Percentiles rank a stretch among this genome's conserved stretches.
Evolutionary conservation across 1,140 invertebrate genomes (phyloP).

Genomic region (Pantala flavescens): DNA sequence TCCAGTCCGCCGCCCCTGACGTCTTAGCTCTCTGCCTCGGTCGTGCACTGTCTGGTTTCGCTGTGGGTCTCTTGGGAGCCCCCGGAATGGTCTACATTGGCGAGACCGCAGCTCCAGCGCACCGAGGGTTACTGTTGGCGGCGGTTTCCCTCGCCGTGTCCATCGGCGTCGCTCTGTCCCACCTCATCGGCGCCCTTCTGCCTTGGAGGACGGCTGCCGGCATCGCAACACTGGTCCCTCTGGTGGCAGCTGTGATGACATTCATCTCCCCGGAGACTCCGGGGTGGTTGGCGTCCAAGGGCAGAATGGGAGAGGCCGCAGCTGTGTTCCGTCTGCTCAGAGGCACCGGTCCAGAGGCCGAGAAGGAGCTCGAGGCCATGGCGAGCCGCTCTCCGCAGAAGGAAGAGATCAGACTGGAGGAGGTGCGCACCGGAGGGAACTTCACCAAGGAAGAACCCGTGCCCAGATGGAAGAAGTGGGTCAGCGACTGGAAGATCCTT

Average conservation of each 20-base stretch:
- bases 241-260: conserved; percentile 26
- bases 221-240: conserved; percentile 39
- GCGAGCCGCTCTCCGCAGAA: neutral
- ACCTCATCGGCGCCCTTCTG: conserved; percentile 47
- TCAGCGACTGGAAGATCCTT: neutral
- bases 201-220: conserved; percentile 48
- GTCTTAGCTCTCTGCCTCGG: conserved; percentile 46
- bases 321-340: conserved; percentile 38
- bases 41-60: conserved; percentile 53
- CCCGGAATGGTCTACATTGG: conserved; percentile 38
- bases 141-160: conserved; percentile 42
- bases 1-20: conserved; percentile 42
- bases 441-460: neutral
- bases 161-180: conserved; percentile 41
- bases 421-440: neutral
- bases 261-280: conserved; percentile 58
- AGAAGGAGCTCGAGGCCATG: conserved; percentile 38
- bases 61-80: conserved; percentile 40
- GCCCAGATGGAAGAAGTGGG: neutral
- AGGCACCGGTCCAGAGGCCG: conserved; percentile 37
- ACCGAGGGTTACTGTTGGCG: conserved; percentile 45
- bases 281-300: conserved; percentile 50
- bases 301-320: conserved; percentile 38
- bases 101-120: conserved; percentile 44
- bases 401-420: no score